Conservation (phyloP, 2,113 vertebrate species). For the Sclerurus mexicanus region DNA sequence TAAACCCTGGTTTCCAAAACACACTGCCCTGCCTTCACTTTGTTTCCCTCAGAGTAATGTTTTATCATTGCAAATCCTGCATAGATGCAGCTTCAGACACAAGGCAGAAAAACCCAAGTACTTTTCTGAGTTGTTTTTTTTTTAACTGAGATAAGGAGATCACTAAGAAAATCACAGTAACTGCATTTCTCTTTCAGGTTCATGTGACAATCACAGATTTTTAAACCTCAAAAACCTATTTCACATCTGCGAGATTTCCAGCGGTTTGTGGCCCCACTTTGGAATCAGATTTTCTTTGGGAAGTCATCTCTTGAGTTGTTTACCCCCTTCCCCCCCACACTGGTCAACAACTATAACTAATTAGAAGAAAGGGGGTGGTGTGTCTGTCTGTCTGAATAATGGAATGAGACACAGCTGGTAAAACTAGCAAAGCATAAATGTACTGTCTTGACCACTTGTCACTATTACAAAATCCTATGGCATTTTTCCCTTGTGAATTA, state of each 20-base stretch:
- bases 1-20: neutral
- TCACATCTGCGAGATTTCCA: neutral
- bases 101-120: neutral
- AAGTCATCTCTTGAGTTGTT: neutral
- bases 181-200: neutral
- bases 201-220: neutral
- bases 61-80: neutral
- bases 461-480: conserved; percentile 55
- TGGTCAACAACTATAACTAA: neutral
- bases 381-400: conserved; percentile 32
- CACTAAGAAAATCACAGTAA: neutral
- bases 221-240: neutral
- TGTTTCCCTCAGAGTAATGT: neutral
- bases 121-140: neutral
- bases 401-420: conserved; percentile 55
- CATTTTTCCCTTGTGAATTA: conserved; percentile 25
- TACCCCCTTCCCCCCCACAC: neutral
- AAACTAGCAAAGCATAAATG: conserved; percentile 48
- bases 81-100: neutral
- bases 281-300: neutral
- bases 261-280: neutral
- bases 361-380: conserved; percentile 6
- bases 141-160: neutral
- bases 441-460: conserved; percentile 52
- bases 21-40: neutral